phyloP scores from a whole-genome alignment of 2,888 invertebrate species.

The Pandemis cinnamomeana region DNA sequence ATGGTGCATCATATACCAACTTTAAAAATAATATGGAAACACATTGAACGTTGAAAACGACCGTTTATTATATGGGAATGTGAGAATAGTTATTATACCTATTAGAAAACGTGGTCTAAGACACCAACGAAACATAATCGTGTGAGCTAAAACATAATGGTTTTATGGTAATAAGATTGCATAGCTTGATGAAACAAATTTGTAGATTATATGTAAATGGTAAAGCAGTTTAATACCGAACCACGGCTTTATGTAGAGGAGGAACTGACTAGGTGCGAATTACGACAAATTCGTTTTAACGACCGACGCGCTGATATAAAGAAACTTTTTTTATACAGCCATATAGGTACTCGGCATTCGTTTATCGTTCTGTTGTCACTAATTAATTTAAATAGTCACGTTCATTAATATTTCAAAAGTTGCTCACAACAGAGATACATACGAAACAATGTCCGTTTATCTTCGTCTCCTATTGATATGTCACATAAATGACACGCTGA shows the following conservation, averaged over 20 bases:
- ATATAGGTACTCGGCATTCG: not conserved
- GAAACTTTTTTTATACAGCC: not conserved
- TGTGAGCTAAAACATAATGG: conserved; percentile 19
- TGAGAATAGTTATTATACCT: not conserved
- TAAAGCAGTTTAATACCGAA: not conserved
- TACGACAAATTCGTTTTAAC: conserved; percentile 14
- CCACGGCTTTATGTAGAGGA: not conserved
- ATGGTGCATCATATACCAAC: not conserved
- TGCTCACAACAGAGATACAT: conserved; percentile 2
- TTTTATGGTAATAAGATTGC: conserved; percentile 7
- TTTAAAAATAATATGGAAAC: not conserved
- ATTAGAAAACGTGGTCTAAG: not conserved
- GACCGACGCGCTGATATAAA: conserved; percentile 2
- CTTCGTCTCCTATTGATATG: conserved; percentile 68
- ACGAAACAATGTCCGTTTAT: conserved; percentile 65
- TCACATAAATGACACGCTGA: conserved; percentile 66
- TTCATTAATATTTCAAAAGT: conserved; percentile 1
- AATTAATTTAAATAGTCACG: conserved; percentile 13
- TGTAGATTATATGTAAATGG: not conserved
- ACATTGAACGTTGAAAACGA: conserved; percentile 7
- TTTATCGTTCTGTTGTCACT: conserved; percentile 8
- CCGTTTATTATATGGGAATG: not conserved
- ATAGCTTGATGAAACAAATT: conserved; percentile 3
- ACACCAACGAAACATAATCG: conserved; percentile 1
- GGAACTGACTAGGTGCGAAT: conserved; percentile 13